These are phyloP conservation scores for Lasioglossum calceatum DNA, from an alignment of 2,888 invertebrate genomes.

Conservation along the genomic window DNA sequence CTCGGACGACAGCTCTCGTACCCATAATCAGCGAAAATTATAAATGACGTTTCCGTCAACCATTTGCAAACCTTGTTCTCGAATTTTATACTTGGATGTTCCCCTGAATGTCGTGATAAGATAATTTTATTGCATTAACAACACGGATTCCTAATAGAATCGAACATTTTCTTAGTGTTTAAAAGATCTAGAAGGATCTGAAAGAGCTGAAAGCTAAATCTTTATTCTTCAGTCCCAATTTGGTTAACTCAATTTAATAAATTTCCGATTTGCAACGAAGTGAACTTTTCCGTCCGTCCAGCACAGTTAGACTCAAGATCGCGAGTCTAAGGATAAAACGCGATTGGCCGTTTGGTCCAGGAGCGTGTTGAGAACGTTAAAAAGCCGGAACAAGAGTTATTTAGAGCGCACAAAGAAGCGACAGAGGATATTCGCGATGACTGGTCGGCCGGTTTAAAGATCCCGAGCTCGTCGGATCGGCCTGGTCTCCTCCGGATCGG, in stretches of 20 bases:
- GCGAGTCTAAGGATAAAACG: background rate
- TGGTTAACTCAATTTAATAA: background rate
- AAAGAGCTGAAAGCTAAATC: too few species aligned
- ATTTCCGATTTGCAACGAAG: background rate
- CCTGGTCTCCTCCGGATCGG: conserved; percentile 1
- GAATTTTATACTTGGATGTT: background rate
- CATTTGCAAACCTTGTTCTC: background rate
- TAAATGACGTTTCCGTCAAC: background rate
- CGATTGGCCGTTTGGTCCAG: background rate
- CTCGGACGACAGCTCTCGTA: background rate
- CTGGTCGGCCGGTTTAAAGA: background rate
- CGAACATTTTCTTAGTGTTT: background rate
- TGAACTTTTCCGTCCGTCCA: background rate
- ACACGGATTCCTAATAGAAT: background rate
- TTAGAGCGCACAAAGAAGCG: background rate
- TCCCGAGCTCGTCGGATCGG: background rate
- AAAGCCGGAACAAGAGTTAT: background rate
- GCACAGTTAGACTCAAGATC: background rate
- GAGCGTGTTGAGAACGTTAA: background rate
- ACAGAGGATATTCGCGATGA: background rate
- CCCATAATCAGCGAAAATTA: conserved; percentile 1
- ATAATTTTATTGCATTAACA: background rate
- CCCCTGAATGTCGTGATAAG: background rate
- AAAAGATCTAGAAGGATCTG: background rate
- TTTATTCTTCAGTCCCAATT: too few species aligned